phyloP scores from a whole-genome alignment of 2,797 vertebrate species.

The Echeneis naucrates region DNA sequence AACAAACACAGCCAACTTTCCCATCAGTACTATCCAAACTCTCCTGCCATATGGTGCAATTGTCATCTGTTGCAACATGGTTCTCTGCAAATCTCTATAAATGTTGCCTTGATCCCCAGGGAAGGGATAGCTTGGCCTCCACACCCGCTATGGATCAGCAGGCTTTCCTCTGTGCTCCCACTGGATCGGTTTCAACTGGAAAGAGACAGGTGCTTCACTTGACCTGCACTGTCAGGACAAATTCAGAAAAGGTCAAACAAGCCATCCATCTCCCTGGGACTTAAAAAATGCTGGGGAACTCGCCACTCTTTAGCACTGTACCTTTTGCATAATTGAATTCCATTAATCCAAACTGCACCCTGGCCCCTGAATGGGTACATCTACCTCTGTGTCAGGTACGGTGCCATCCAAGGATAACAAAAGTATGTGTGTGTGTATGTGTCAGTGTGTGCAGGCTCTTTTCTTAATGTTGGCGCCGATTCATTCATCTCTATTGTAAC shows the following conservation, averaged over 20 bases:
- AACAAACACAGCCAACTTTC: constrained; percentile 16
- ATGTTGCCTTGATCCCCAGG: constrained; percentile 70
- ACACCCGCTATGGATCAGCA: constrained; percentile 58
- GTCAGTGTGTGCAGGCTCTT: constrained; percentile 25
- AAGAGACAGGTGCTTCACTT: constrained; percentile 76
- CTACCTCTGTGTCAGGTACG: constrained; percentile 51
- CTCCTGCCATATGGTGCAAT: constrained; percentile 40
- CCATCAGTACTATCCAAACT: constrained; percentile 22
- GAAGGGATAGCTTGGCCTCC: constrained; percentile 61
- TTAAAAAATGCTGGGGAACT: constrained; percentile 48
- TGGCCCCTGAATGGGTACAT: constrained; percentile 22
- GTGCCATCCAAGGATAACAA: constrained; percentile 48
- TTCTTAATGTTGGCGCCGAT: constrained; percentile 55
- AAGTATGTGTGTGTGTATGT: constrained; percentile 3
- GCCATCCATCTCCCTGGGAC: constrained; percentile 46
- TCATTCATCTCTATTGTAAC: constrained; percentile 62
- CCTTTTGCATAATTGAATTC: constrained; percentile 64
- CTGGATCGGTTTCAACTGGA: constrained; percentile 72
- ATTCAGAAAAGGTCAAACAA: constrained; percentile 60
- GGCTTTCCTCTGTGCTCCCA: constrained; percentile 66
- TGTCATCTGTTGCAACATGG: constrained; percentile 54
- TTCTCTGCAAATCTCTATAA: constrained; percentile 71
- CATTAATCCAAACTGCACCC: constrained; percentile 46
- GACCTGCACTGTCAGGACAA: constrained; percentile 61
- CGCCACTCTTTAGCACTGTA: constrained; percentile 46